Base-by-base conservation (phyloP, 2,888 invertebrate genomes). In the Cabera pusaria region DNA sequence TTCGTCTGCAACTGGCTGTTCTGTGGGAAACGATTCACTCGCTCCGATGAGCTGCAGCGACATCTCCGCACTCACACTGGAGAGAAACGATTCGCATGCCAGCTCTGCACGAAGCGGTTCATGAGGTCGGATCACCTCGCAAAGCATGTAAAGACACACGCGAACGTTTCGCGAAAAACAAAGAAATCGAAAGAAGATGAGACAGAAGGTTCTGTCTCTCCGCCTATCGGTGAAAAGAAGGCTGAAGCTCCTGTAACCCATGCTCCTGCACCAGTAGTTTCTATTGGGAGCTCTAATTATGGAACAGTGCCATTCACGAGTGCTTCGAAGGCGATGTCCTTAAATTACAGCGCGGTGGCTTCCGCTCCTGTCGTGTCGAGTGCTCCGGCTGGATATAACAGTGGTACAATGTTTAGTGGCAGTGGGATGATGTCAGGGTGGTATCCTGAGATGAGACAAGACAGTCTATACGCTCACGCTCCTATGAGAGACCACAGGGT, bases 101-200 rank as follows among this genome's bases (percentile, higher is more conserved):
- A 93, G 22, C 90, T 93, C n/a, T 98, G 98, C 75, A 91, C 93
- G 19, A 98, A 98, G 73, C 91, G 95, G 27, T 98, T 98, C 78
- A 97, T 97, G 93, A 90, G 98, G 8, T 96, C 96, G 46, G 98
- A 98, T 72, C 98, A 98, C 72, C 90, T 98, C n/a, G 94, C 93
- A 44, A 98, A 98, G 75, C 98, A 98, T 75, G 92, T 94, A 48
- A 97, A 97, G 72, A 98, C 97, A 0, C 98, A 98, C 59, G 92
- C 93, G 12, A 93, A 93, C 50, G 87, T 84, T 1, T 84, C 91
- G 8, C 91, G 90, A 34, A 90, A 90, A 43, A 90, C 67, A 36
- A 86, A 81, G 52, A 80, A 86, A 59, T 28, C 65, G 0, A 83
- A 79, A 47, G 81, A 80, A 1, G 84, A 81, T 3, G 79, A 80